Percentiles rank a stretch among this genome's conserved stretches.
These are phyloP conservation scores for Microtus pennsylvanicus DNA, from an alignment of 2,113 vertebrate species.

Conservation along the genomic window DNA sequence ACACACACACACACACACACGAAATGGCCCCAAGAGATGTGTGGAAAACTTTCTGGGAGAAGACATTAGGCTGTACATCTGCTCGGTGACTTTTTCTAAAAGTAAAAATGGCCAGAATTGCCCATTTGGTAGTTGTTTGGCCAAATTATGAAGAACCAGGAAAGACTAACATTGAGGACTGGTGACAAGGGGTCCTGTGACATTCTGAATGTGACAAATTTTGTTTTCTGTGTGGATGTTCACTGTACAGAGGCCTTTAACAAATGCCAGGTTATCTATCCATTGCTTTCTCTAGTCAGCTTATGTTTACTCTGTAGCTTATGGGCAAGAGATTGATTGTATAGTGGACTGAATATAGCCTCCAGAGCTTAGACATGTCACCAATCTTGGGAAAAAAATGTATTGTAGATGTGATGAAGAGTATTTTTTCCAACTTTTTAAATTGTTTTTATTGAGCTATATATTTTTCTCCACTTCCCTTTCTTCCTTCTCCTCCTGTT, in stretches of 20 bases:
- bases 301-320: not conserved
- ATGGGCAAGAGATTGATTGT: not conserved
- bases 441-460: too few species aligned
- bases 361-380: not conserved
- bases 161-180: constrained; percentile 12
- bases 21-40: not conserved
- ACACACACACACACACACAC: not conserved
- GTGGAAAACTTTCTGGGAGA: not conserved
- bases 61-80: not conserved
- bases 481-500: too few species aligned
- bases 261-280: not conserved
- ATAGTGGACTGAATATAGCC: not conserved
- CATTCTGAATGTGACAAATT: not conserved
- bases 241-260: not conserved
- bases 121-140: constrained; percentile 16
- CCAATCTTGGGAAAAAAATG: not conserved
- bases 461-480: too few species aligned
- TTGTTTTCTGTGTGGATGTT: not conserved
- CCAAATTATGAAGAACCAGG: not conserved
- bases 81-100: not conserved
- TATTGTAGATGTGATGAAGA: not conserved
- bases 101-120: not conserved
- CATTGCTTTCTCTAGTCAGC: not conserved
- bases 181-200: not conserved
- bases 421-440: too few species aligned